A percentile compares a stretch with the other conserved stretches of the same genome.
Evolutionary conservation across 2,113 vertebrate species (phyloP).

Genomic region (Dendrocopos noguchii): DNA sequence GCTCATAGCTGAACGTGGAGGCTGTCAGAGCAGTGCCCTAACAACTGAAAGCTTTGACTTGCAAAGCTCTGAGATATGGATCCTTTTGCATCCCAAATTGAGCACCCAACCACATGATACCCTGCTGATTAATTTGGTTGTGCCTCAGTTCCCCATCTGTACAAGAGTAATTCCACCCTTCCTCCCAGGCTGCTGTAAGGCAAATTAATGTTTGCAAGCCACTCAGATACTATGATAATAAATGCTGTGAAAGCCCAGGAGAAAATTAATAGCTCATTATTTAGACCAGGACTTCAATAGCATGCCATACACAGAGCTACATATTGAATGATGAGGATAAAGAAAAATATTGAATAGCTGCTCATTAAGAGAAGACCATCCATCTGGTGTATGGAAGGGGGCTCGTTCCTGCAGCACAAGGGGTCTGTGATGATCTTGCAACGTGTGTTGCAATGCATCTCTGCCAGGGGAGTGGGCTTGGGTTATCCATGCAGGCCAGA

Average conservation of each 20-base stretch:
- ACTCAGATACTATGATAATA: constrained; percentile 35
- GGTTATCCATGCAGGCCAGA: neutral
- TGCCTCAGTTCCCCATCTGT: constrained; percentile 22
- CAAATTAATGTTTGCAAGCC: constrained; percentile 67
- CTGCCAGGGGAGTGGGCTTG: neutral
- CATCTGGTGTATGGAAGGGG: constrained; percentile 4
- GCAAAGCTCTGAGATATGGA: neutral
- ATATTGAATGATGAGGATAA: constrained; percentile 65
- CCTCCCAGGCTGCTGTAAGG: neutral
- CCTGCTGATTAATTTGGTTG: neutral
- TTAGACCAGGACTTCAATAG: constrained; percentile 58
- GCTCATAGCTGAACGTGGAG: neutral
- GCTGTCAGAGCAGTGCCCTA: neutral
- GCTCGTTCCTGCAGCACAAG: neutral
- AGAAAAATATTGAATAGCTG: constrained; percentile 65
- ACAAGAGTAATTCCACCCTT: constrained; percentile 2
- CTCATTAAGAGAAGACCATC: constrained; percentile 49
- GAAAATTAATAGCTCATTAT: constrained; percentile 72
- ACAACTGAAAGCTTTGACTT: neutral
- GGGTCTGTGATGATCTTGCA: neutral
- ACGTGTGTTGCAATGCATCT: neutral
- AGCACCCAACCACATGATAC: neutral
- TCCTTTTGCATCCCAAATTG: neutral
- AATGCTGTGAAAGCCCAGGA: constrained; percentile 61
- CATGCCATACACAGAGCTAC: constrained; percentile 4